These are phyloP conservation scores for Sminthurides bifidus DNA, from an alignment of 1,140 invertebrate genomes.

Conservation along the genomic window DNA sequence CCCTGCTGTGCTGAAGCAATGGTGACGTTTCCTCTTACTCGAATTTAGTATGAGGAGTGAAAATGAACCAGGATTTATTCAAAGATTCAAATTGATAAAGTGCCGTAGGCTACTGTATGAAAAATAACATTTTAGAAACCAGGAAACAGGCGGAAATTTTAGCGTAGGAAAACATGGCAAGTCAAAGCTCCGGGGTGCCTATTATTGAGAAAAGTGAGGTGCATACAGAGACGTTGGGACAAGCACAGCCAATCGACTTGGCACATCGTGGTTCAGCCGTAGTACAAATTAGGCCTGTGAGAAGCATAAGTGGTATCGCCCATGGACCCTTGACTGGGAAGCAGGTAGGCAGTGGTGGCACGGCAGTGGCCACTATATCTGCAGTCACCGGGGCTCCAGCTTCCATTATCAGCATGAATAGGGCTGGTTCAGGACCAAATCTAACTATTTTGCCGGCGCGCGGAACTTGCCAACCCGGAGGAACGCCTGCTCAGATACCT, in stretches of 20 bases:
- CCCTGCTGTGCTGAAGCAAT: too few relatives aligned
- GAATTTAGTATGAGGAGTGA: too few relatives aligned
- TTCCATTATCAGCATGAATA: slow-evolving; percentile 29
- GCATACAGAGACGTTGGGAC: slow-evolving; percentile 23
- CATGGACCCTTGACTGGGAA: slow-evolving; percentile 3
- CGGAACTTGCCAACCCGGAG: slow-evolving; percentile 8
- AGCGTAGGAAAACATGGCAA: slow-evolving; percentile 25
- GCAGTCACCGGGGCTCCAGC: slow-evolving; percentile 5
- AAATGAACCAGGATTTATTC: too few relatives aligned
- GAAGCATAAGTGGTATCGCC: slow-evolving; percentile 14
- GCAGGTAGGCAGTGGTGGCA: background rate
- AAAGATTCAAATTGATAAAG: slow-evolving; percentile 16
- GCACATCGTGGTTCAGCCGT: slow-evolving; percentile 17
- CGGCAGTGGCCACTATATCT: slow-evolving; percentile 3
- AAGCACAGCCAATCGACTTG: slow-evolving; percentile 23
- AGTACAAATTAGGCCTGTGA: slow-evolving; percentile 27
- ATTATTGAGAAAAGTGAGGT: slow-evolving; percentile 26
- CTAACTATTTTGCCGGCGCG: slow-evolving; percentile 28
- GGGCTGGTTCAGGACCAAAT: slow-evolving; percentile 10
- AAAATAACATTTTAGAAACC: slow-evolving; percentile 1
- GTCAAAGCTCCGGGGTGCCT: slow-evolving; percentile 21
- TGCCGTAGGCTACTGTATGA: too few relatives aligned
- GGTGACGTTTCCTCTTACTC: too few relatives aligned
- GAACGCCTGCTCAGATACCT: slow-evolving; percentile 14
- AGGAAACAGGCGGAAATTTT: slow-evolving; percentile 1